Conservation (phyloP, 2,113 vertebrate species). For the Camelus dromedarius region DNA sequence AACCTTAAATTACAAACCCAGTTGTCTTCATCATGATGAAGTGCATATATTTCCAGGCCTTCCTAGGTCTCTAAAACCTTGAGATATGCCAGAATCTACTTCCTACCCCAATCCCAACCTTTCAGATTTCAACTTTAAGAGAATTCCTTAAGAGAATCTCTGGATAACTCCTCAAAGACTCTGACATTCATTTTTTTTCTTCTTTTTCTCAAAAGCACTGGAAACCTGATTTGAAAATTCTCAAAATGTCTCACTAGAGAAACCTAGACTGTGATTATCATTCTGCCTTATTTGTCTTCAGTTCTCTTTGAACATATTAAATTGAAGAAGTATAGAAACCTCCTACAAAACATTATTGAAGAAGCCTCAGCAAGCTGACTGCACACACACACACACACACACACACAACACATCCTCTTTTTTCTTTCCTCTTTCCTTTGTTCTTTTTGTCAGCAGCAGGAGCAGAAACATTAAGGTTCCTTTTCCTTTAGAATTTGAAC, state of each 20-base stretch:
- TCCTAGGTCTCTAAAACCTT: constrained; percentile 56
- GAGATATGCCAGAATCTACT: constrained; percentile 51
- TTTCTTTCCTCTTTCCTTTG: background rate
- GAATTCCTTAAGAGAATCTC: constrained; percentile 3
- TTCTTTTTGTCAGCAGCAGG: background rate
- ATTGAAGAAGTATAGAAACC: constrained; percentile 79
- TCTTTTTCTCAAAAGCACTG: constrained; percentile 46
- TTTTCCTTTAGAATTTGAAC: constrained; percentile 57
- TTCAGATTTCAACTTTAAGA: constrained; percentile 53
- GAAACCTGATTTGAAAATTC: constrained; percentile 71
- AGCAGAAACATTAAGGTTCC: background rate
- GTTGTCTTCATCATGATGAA: constrained; percentile 79
- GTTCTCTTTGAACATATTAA: constrained; percentile 51
- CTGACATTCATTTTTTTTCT: constrained; percentile 29
- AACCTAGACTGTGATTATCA: constrained; percentile 64
- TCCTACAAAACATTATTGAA: constrained; percentile 82
- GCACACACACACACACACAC: background rate
- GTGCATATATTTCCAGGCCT: constrained; percentile 66
- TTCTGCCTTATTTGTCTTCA: constrained; percentile 66
- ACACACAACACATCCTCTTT: background rate
- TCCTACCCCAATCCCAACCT: background rate
- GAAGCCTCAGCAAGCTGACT: constrained; percentile 77
- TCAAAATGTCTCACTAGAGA: constrained; percentile 74
- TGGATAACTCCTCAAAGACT: constrained; percentile 41
- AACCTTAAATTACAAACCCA: constrained; percentile 79